A percentile compares a stretch with the other conserved stretches of the same genome.
phyloP scores from a whole-genome alignment of 2,888 invertebrate genomes.

The Venustoraphidia nigricollis region DNA sequence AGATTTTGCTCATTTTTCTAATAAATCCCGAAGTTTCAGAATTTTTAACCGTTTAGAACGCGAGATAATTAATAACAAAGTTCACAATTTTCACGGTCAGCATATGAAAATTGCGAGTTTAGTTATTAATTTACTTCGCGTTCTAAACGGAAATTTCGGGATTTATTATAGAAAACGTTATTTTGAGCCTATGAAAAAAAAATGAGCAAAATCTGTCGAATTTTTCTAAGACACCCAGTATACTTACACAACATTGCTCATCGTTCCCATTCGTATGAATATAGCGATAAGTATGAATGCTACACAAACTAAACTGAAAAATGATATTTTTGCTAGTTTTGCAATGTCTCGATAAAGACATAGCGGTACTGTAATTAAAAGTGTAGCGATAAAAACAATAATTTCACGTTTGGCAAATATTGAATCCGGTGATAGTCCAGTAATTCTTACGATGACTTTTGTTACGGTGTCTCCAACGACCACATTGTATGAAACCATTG shows the following conservation, averaged over 20 bases:
- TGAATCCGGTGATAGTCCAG: conserved; percentile 35
- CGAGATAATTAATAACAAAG: too few relatives aligned
- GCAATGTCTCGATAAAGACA: conserved; percentile 66
- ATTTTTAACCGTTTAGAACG: too few relatives aligned
- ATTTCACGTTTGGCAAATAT: conserved; percentile 46
- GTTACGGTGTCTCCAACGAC: conserved; percentile 77
- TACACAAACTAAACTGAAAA: conserved; percentile 53
- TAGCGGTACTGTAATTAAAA: conserved; percentile 60
- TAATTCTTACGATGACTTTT: conserved; percentile 59
- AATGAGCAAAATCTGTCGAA: too few relatives aligned
- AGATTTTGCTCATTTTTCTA: too few relatives aligned
- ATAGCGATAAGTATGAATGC: conserved; percentile 55
- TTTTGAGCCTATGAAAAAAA: too few relatives aligned
- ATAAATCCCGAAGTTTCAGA: too few relatives aligned
- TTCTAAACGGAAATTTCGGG: too few relatives aligned
- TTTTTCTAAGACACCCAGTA: background rate
- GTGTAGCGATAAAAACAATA: conserved; percentile 54
- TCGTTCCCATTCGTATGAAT: conserved; percentile 39
- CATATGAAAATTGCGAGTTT: too few relatives aligned
- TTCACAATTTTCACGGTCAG: too few relatives aligned
- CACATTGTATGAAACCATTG: conserved; percentile 78
- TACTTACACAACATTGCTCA: conserved; percentile 49
- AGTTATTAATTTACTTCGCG: too few relatives aligned
- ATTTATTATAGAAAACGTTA: too few relatives aligned
- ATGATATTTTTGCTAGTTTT: conserved; percentile 50